Evolutionary conservation across 2,888 invertebrate species (phyloP).

Genomic region (Anodontia alba): DNA sequence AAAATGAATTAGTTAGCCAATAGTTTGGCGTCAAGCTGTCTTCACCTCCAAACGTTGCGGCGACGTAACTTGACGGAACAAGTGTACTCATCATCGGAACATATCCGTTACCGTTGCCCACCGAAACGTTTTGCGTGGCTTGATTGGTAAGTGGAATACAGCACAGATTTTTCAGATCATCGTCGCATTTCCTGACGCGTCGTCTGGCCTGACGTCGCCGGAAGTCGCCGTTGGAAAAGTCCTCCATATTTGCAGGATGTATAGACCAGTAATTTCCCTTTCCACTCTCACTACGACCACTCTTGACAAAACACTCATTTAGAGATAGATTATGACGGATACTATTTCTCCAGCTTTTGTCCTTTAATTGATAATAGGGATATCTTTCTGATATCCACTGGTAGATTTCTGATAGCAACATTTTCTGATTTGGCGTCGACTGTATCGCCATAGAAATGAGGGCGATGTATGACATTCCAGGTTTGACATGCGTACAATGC

Average conservation of each 20-base stretch:
- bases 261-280: conserved; percentile 99
- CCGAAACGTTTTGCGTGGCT: not conserved
- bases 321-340: conserved; percentile 98
- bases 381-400: conserved; percentile 98
- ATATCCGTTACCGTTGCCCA: conserved; percentile 36
- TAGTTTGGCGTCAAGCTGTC: too few relatives aligned
- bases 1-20: too few relatives aligned
- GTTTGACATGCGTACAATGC: too few relatives aligned
- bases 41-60: not conserved
- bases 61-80: not conserved
- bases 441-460: conserved; percentile 99
- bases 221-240: conserved; percentile 98
- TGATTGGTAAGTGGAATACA: not conserved
- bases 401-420: conserved; percentile 98
- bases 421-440: conserved; percentile 94
- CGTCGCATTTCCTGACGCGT: conserved; percentile 91
- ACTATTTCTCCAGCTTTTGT: conserved; percentile 95
- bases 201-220: conserved; percentile 97
- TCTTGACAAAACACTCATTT: conserved; percentile 99
- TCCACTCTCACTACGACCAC: conserved; percentile 98
- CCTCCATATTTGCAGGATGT: conserved; percentile 98
- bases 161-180: conserved; percentile 58
- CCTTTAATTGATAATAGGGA: conserved; percentile 89
- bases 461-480: conserved; percentile 88
- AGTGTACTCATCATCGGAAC: conserved; percentile 59